Evolutionary conservation across 2,797 vertebrate species (phyloP).

Genomic region (Peromyscus attwateri): DNA sequence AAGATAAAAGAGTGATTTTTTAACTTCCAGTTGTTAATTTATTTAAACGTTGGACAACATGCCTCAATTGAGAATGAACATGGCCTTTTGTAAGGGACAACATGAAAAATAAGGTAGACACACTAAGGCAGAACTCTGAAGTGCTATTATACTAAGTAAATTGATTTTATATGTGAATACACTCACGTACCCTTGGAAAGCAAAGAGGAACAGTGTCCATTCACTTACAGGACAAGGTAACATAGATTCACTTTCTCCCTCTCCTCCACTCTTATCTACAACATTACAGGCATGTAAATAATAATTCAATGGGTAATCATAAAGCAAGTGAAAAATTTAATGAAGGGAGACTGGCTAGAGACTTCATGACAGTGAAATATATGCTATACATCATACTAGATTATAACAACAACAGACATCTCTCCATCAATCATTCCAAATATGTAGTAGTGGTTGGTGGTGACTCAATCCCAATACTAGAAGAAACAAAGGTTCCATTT

Average conservation of each 20-base stretch:
- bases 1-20: neutral
- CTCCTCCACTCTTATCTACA: neutral
- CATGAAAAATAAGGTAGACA: neutral
- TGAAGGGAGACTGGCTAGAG: neutral
- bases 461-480: neutral
- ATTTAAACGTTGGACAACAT: neutral
- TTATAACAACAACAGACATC: neutral
- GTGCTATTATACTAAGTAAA: conserved; percentile 16
- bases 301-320: conserved; percentile 29
- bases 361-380: neutral
- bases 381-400: neutral
- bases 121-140: conserved; percentile 17
- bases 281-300: neutral
- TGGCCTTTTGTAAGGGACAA: neutral
- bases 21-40: neutral
- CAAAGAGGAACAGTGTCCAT: neutral
- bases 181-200: neutral
- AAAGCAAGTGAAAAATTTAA: neutral
- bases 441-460: neutral
- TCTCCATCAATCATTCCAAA: neutral
- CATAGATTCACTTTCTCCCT: neutral
- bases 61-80: neutral
- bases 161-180: neutral
- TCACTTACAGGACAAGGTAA: conserved; percentile 23
- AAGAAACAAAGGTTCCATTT: neutral